phyloP scores from a whole-genome alignment of 2,113 vertebrate genomes.

The Mesembrinibis cayennensis region DNA sequence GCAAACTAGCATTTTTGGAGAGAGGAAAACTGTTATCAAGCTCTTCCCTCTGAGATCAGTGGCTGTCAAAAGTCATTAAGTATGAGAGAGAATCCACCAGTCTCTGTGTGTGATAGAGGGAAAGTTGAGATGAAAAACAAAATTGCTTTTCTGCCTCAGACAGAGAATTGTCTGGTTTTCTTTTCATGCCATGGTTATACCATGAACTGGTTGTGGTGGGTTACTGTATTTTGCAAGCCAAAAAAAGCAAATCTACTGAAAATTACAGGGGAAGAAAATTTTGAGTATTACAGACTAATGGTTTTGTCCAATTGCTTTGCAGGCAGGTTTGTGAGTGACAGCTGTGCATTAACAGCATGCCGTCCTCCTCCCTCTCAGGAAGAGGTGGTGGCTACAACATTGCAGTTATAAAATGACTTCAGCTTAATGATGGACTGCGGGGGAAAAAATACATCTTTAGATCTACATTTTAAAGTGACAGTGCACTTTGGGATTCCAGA shows the following conservation, averaged over 20 bases:
- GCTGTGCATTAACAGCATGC: constrained; percentile 63
- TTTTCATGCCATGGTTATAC: background rate
- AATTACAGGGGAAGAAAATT: constrained; percentile 79
- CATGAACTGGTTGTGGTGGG: constrained; percentile 17
- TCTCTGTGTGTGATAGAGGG: constrained; percentile 37
- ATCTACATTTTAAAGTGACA: constrained; percentile 63
- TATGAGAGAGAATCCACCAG: constrained; percentile 67
- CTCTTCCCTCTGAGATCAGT: constrained; percentile 67
- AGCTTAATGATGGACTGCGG: constrained; percentile 38
- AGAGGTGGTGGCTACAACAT: constrained; percentile 21
- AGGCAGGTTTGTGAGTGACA: constrained; percentile 76
- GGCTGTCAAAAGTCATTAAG: constrained; percentile 70
- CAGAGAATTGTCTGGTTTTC: constrained; percentile 33
- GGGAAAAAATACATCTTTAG: background rate
- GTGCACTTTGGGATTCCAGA: constrained; percentile 42
- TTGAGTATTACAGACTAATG: constrained; percentile 77
- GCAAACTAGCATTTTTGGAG: background rate
- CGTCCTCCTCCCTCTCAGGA: constrained; percentile 60
- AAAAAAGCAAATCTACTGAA: constrained; percentile 69
- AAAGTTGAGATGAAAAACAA: constrained; percentile 53
- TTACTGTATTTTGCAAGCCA: constrained; percentile 69
- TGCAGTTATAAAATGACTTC: constrained; percentile 50
- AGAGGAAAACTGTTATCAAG: constrained; percentile 29
- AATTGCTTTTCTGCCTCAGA: background rate
- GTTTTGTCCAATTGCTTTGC: constrained; percentile 62